These are phyloP conservation scores for Idaea dimidiata DNA, from an alignment of 2,888 invertebrate species.

Conservation along the genomic window DNA sequence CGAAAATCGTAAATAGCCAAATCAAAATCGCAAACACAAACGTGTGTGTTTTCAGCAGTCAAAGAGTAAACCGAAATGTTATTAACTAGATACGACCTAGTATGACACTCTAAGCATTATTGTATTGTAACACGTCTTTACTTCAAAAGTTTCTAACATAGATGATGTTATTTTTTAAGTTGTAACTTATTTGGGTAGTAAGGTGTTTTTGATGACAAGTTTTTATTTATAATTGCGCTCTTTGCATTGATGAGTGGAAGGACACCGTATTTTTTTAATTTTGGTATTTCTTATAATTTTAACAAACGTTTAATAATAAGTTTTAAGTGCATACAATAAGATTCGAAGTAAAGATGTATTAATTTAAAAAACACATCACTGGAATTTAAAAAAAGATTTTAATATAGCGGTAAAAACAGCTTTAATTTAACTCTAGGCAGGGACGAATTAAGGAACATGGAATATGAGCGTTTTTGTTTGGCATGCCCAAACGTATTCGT, in stretches of 20 bases:
- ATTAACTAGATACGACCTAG: background rate
- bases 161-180: background rate
- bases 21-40: too few relatives aligned
- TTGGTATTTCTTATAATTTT: too few relatives aligned
- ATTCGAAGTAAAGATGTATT: background rate
- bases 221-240: too few relatives aligned
- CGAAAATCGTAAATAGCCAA: too few relatives aligned
- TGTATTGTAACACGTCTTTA: background rate
- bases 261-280: too few relatives aligned
- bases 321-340: too few relatives aligned
- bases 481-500: background rate
- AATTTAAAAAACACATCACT: background rate
- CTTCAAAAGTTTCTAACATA: background rate
- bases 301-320: too few relatives aligned
- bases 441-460: background rate
- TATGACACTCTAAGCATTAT: background rate
- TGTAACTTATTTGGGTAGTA: too few relatives aligned
- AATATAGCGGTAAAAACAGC: conserved; percentile 1
- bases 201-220: too few relatives aligned
- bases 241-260: too few relatives aligned
- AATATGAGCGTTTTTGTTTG: background rate
- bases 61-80: background rate
- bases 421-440: conserved; percentile 1
- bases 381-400: background rate
- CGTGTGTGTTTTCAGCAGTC: too few relatives aligned